phyloP scores from a whole-genome alignment of 2,797 vertebrate species.

The Pipistrellus nathusii region DNA sequence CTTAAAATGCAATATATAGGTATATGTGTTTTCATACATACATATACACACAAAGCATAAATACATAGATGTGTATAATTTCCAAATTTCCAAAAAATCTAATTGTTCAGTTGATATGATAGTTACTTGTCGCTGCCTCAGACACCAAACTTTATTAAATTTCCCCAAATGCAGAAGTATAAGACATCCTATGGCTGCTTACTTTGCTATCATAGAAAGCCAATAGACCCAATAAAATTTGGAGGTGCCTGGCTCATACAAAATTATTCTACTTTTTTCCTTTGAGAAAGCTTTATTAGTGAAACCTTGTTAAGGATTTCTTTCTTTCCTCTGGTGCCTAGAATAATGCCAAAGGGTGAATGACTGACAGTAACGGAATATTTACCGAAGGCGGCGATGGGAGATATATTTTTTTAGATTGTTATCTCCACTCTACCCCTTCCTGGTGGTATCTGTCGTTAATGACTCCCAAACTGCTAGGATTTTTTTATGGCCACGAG shows the following conservation, averaged over 20 bases:
- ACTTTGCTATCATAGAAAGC: not conserved
- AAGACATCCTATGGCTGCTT: not conserved
- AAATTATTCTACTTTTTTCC: not conserved
- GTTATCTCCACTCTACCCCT: not conserved
- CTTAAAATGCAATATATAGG: not conserved
- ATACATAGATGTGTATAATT: not conserved
- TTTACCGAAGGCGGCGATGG: not conserved
- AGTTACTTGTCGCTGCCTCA: not conserved
- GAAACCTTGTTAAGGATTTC: not conserved
- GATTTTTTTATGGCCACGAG: not conserved
- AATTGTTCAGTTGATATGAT: not conserved
- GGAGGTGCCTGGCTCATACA: not conserved
- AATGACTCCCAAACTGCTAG: not conserved
- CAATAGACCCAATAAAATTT: not conserved
- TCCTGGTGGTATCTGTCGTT: not conserved
- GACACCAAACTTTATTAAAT: not conserved
- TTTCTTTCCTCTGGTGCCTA: not conserved
- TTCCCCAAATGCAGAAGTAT: not conserved
- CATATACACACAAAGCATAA: not conserved
- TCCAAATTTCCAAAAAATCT: not conserved
- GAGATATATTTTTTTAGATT: not conserved
- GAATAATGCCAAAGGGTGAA: not conserved
- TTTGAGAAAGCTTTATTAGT: constrained; percentile 3
- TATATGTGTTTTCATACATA: not conserved
- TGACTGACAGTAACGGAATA: not conserved